These are phyloP conservation scores for Pontoporia blainvillei DNA, from an alignment of 2,113 vertebrate species.

Conservation along the genomic window DNA sequence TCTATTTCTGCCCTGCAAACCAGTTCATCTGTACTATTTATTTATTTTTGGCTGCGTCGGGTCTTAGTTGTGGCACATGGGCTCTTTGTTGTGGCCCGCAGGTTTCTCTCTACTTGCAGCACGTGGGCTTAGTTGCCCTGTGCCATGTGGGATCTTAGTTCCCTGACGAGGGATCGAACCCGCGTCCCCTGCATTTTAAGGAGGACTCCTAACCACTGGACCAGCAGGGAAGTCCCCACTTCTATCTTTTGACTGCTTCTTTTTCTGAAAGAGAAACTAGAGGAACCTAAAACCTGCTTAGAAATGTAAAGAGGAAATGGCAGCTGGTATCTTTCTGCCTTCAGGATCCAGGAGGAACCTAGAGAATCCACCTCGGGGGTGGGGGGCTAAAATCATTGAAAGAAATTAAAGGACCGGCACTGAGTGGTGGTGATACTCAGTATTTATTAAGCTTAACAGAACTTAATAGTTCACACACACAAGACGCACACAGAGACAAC, in stretches of 20 bases:
- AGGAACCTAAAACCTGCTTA: not conserved
- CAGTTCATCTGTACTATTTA: too few species aligned
- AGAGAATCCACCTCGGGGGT: not conserved
- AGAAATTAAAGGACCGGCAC: not conserved
- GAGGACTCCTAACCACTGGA: too few species aligned
- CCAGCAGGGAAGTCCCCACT: not conserved
- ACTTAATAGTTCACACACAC: not conserved
- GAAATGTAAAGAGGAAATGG: not conserved
- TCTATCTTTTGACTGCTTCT: not conserved
- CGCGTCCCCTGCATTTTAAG: too few species aligned
- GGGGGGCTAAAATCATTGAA: not conserved
- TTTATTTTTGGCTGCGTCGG: too few species aligned
- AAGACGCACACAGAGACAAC: not conserved
- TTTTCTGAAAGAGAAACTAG: conserved; percentile 6
- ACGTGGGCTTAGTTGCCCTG: too few species aligned
- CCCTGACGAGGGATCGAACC: too few species aligned
- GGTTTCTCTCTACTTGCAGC: too few species aligned
- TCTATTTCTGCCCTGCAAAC: too few species aligned
- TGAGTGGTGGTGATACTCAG: not conserved
- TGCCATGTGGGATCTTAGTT: too few species aligned
- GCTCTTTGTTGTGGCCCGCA: too few species aligned
- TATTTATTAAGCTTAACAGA: conserved; percentile 28
- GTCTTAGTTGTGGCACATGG: too few species aligned
- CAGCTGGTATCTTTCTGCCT: not conserved
- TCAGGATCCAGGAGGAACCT: conserved; percentile 1